Base-by-base conservation (phyloP, 2,888 invertebrate genomes). In the Podabrus alpinus region DNA sequence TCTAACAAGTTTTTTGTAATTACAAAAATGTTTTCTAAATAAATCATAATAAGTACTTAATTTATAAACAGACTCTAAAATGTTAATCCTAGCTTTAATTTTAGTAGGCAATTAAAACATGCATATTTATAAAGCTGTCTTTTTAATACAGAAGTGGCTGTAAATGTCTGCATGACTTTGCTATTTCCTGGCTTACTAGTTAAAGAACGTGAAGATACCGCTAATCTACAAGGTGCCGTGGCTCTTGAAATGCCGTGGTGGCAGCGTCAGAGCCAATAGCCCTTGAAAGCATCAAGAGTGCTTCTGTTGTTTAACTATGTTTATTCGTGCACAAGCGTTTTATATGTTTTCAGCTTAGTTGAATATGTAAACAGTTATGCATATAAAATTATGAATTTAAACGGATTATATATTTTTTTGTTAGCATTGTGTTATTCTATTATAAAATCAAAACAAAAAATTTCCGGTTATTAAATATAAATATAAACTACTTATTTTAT, bases 221-320 rank as follows among this genome's bases (percentile, higher is more conserved):
- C 79, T 81, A 81, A 81, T 81, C 79, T 80, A 77, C 74, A 75
- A 80, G 76, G 78, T 76, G 78, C 77, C 74, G 77, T 74, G 77
- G 77, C 73, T 74, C 73, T 78, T 81, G 81, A 82, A 80, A 80
- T 66, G 71, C 71, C 73, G 77, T 62, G 80, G 79, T 79, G 79
- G 82, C 80, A 80, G 80, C 81, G 78, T 79, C 79, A 80, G 80
- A 80, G 81, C 79, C 81, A 83, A 82, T 81, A 79, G 79, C 81
- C 79, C 82, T 82, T 79, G 78, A 79, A 79, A 79, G 80, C 79
- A 80, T 82, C 77, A 79, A 83, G 82, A 77, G 82, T 80, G 80
- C 81, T 84, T 80, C 79, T 80, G 77, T 79, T 79, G 76, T 81
- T 82, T 82, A 84, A 82, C 82, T 80, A 81, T 82, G 82, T 82